These are phyloP conservation scores for Sphinx pinastri DNA, from an alignment of 2,888 invertebrate species.

Conservation along the genomic window DNA sequence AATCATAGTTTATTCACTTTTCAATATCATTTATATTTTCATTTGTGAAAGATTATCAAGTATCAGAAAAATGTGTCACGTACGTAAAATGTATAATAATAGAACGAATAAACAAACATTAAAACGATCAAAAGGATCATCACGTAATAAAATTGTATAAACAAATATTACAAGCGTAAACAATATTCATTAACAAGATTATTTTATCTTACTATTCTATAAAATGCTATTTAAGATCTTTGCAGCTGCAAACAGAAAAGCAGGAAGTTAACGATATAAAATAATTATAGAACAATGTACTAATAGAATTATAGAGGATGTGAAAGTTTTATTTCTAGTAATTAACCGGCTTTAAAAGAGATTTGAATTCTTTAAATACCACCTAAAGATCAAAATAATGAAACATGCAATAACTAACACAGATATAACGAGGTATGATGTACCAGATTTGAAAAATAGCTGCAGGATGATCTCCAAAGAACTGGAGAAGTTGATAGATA, in stretches of 20 bases:
- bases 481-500: slow-evolving; percentile 57
- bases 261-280: slow-evolving; percentile 34
- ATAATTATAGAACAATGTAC: slow-evolving; percentile 31
- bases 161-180: neutral
- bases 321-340: slow-evolving; percentile 31
- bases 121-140: neutral
- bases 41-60: too few species aligned
- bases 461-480: slow-evolving; percentile 55
- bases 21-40: too few species aligned
- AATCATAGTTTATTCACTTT: too few species aligned
- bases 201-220: slow-evolving; percentile 32
- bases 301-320: slow-evolving; percentile 33
- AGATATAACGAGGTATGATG: slow-evolving; percentile 56
- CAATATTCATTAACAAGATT: neutral
- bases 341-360: neutral
- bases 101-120: neutral
- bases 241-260: slow-evolving; percentile 30
- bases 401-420: slow-evolving; percentile 66
- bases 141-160: neutral
- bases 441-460: slow-evolving; percentile 57
- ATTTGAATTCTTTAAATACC: neutral
- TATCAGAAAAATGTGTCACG: too few species aligned
- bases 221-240: slow-evolving; percentile 34
- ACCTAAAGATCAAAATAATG: slow-evolving; percentile 61
- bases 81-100: too few species aligned